Base-by-base conservation (phyloP, 2,113 vertebrate species). In the Callithrix jacchus region DNA sequence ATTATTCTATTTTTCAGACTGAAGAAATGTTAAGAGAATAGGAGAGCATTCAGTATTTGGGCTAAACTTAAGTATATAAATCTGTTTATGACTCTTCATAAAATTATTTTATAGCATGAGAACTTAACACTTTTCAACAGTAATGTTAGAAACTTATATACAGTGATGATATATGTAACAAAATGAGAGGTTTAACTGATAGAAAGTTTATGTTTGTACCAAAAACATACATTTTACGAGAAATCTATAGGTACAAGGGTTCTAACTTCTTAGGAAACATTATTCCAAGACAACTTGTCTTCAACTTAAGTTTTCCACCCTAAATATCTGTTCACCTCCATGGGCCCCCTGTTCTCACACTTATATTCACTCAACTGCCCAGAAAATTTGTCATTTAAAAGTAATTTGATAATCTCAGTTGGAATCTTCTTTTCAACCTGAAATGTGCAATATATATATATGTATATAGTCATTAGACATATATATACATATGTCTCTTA, bases 371-470 rank as follows among this genome's bases (percentile, higher is more conserved):
- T 83, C 79, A 64, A 2, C 27, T 89, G 40, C 58, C 54, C 23
- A 66, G 42, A 76, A 89, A 91, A 83, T 54, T 77, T 68, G 12
- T 95, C 52, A 58, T 47, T 82, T 27, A 76, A 37, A 74, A 90
- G 49, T 54, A 42, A 66, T 49, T 90, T 52, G 56, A 35, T 58
- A 68, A 21, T 90, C 32, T 96, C 79, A 73, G 11, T 73, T 81
- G 35, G 25, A 87, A 21, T 95, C 42, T 89, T 91, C 20, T 61
- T 88, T 86, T 94, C n/a, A 94, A 92, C 8, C 52, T 90, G 13
- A 61, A 93, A 64, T 74, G 8, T 86, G 5, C 71, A 56, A 56
- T 27, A n/a, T 64, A 37, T 25, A 12, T 25, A 27, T 25, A 25
- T 25, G 4, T 20, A 56, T 12, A 20, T 52, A 70, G 11, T 47